phyloP scores from a whole-genome alignment of 1,140 invertebrate genomes.

The Macrobrachium rosenbergii region DNA sequence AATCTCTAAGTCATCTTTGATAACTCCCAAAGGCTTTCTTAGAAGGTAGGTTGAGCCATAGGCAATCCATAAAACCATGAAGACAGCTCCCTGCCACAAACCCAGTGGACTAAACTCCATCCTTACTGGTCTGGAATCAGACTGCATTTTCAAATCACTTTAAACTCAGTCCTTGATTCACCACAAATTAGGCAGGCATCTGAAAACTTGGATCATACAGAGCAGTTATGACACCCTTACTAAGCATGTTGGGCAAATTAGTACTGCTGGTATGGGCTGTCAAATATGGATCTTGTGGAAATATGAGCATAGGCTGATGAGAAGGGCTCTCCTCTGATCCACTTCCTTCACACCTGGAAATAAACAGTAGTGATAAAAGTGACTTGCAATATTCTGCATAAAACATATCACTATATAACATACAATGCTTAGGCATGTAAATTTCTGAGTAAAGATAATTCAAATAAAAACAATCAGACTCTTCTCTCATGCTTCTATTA shows the following conservation, averaged over 20 bases:
- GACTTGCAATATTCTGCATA: no score
- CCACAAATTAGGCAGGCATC: slow-evolving; percentile 13
- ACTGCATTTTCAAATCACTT: slow-evolving; percentile 14
- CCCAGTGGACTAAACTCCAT: slow-evolving; percentile 25
- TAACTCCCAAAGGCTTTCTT: slow-evolving; percentile 73
- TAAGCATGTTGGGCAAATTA: slow-evolving; percentile 33
- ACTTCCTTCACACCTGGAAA: slow-evolving; percentile 17
- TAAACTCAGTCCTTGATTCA: no score
- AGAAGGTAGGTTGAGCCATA: slow-evolving; percentile 73
- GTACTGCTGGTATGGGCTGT: slow-evolving; percentile 22
- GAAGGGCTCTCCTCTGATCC: neutral
- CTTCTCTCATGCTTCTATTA: no score
- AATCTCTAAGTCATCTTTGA: slow-evolving; percentile 71
- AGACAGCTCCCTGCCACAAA: slow-evolving; percentile 68
- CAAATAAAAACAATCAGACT: no score
- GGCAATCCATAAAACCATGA: slow-evolving; percentile 71
- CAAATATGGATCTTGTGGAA: slow-evolving; percentile 66
- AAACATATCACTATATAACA: no score
- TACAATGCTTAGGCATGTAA: no score
- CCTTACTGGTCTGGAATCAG: slow-evolving; percentile 5
- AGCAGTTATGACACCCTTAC: slow-evolving; percentile 47
- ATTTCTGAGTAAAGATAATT: no score
- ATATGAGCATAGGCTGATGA: slow-evolving; percentile 31
- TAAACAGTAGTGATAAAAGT: no score
- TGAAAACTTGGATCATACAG: slow-evolving; percentile 50